Evolutionary conservation across 2,888 invertebrate species (phyloP), one percentile per base, ranked within the genome.

Genomic region (Argynnis bischoffii): DNA sequence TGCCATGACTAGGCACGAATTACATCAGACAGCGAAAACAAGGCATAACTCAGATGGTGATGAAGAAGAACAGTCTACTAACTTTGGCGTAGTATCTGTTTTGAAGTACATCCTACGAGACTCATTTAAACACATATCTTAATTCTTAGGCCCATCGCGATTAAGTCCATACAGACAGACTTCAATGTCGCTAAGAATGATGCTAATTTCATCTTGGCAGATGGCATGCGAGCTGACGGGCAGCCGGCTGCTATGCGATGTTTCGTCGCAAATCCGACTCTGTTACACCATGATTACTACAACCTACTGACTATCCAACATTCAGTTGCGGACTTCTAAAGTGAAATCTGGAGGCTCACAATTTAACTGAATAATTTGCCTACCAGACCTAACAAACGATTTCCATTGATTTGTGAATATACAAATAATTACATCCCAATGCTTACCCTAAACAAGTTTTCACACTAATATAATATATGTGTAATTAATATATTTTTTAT

Each of bases 161-260:
- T 63, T 57, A 63, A 57, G 21, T 31, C 69, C 63, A 63, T 53
- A 61, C 50, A 56, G 56, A 60, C 26, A 81, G 77, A 72, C 78
- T 77, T 81, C 80, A 81, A 69, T 78, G 81, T 83, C 81, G 80
- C 81, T 78, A 76, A 77, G 79, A 85, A 83, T 82, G 70, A 80
- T 80, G 82, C 83, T 87, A 87, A 87, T 86, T 87, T 82, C 76
- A 87, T 84, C 86, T 88, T 87, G 87, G 88, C 88, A 87, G 77
- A 75, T 80, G 74, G 75, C 75, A 74, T 78, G 76, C 75, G 71
- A 70, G 67, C 54, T 70, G 67, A 72, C 72, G 55, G 72, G 55
- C 73, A 61, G 65, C 69, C 71, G 69, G 66, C 65, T 63, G 69
- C 69, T 57, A 54, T 63, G 68, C 72, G 72, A 64, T 51, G 54